A percentile compares a stretch with the other conserved stretches of the same genome.
These are phyloP conservation scores for Baryphthengus martii DNA, from an alignment of 2,113 vertebrate species.

Conservation along the genomic window DNA sequence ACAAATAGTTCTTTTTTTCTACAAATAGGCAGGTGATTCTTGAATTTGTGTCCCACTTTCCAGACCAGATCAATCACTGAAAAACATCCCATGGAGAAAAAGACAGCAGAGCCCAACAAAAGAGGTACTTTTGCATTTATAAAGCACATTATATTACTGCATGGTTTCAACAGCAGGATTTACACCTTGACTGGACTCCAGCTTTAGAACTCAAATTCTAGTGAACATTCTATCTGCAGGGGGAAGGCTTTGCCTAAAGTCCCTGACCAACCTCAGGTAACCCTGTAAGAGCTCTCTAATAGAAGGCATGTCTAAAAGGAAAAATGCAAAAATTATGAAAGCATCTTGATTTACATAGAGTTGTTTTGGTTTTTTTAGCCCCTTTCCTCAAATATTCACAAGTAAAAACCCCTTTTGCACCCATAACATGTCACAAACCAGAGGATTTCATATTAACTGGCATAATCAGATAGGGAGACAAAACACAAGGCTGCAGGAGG, in stretches of 20 bases:
- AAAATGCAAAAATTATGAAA: neutral
- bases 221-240: neutral
- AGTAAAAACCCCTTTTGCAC: neutral
- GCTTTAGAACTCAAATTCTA: neutral
- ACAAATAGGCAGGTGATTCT: neutral
- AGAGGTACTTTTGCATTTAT: neutral
- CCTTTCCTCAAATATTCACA: neutral
- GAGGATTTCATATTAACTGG: neutral
- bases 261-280: neutral
- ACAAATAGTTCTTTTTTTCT: neutral
- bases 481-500: neutral
- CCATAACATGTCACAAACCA: neutral
- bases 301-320: neutral
- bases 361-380: too few relatives aligned
- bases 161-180: neutral
- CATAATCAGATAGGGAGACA: neutral
- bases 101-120: neutral
- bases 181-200: neutral
- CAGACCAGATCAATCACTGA: neutral
- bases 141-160: accelerated
- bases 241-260: neutral
- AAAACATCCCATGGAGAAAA: neutral
- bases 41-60: neutral
- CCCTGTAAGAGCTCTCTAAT: neutral
- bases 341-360: neutral